Evolutionary conservation across 1,140 invertebrate genomes (phyloP).

Genomic region (Scylla paramamosain): DNA sequence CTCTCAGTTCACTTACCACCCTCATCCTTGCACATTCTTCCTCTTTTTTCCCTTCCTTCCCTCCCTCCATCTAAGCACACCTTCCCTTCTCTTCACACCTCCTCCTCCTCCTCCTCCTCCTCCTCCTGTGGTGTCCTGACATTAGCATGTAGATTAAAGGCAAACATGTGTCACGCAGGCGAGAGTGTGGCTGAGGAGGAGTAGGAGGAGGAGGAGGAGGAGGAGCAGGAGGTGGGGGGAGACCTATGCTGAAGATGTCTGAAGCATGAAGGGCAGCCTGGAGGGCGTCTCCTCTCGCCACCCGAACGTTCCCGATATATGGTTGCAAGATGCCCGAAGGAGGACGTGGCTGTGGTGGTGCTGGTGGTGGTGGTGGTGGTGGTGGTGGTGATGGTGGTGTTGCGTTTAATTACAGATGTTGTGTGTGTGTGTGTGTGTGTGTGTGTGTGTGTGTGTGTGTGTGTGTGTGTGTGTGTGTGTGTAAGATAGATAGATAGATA

Average conservation of each 20-base stretch:
- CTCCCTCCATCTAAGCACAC: not conserved
- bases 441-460: too few species aligned
- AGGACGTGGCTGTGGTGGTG: too few species aligned
- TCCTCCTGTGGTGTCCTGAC: not conserved
- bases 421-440: too few species aligned
- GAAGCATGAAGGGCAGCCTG: too few species aligned
- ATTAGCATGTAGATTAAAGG: conserved; percentile 49
- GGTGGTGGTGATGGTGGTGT: too few species aligned
- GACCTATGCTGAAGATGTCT: not conserved
- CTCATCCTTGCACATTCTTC: not conserved
- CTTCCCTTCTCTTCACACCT: not conserved
- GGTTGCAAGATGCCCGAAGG: not conserved
- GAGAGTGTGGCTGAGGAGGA: not conserved
- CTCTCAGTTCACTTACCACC: not conserved
- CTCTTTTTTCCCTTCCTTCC: not conserved
- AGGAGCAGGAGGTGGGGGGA: not conserved
- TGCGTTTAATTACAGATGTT: too few species aligned
- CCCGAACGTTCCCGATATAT: not conserved
- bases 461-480: too few species aligned
- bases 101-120: conserved; percentile 2
- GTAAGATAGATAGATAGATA: too few species aligned
- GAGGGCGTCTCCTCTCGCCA: not conserved
- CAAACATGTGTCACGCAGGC: conserved; percentile 40
- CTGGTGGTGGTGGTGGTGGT: too few species aligned
- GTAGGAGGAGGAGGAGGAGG: not conserved